Evolutionary conservation across 2,888 invertebrate genomes (phyloP), one percentile per base, ranked within the genome.

Genomic region (Zootermopsis nevadensis): DNA sequence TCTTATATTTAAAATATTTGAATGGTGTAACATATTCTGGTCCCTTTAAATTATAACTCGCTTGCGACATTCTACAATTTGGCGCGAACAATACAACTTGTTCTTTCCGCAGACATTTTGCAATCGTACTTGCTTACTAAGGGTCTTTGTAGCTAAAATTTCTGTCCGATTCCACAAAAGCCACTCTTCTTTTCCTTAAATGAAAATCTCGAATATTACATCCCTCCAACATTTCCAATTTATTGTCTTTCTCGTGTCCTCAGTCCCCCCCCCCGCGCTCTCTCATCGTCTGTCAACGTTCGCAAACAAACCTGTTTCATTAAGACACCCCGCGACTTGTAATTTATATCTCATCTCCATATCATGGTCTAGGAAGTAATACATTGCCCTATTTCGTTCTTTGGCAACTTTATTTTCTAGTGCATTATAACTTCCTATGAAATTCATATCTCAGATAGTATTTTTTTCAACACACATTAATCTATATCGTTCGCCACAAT

Each of bases 201-300:
- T 1, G 30, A 30, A 30, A 67, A n/a, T 67, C 31, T 27, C 30
- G 67, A n/a, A n/a, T 3, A n/a, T 67, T 67, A 67, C 67, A 67
- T 67, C 67, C 67, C 30, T 67, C 24, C 31, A 30, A 69, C 69
- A 33, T 33, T 38, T 27, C 27, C 15, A 76, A 53, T 55, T 80
- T 77, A 83, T 31, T 27, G 80, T 69, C 33, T 83, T 80, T 69
- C 38, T 55, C 38, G n/a, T 42, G 30, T 31, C 42, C 60, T 33
- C 74, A n/a, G n/a, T 80, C 72, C 30, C 48, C 31, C 38, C 38
- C 31, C 42, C 69, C 48, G 35, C 77, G 35, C n/a, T 79, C 53
- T 30, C 24, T 74, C 30, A 30, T 19, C 33, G 10, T 74, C 74
- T 74, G 12, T 74, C 74, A 42, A 42, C 12, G 12, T 19, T 60